A percentile compares a stretch with the other conserved stretches of the same genome.
These are phyloP conservation scores for Chitala chitala DNA, from an alignment of 2,113 vertebrate species.

Conservation along the genomic window DNA sequence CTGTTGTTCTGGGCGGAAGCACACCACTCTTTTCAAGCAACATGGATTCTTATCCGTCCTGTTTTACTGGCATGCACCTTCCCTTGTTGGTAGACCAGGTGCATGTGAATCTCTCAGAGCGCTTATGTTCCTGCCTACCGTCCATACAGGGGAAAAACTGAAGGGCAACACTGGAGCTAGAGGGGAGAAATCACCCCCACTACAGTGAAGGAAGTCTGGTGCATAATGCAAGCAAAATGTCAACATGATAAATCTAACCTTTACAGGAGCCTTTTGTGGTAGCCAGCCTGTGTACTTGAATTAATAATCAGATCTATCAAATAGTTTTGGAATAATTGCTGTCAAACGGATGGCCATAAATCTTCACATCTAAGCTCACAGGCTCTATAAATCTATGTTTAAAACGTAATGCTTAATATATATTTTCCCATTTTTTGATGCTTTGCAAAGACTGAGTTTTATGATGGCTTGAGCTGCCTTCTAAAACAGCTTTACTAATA, in stretches of 20 bases:
- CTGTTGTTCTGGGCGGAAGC: too few species aligned
- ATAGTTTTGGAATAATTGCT: conserved; percentile 61
- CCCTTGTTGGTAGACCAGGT: neutral
- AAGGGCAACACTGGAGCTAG: conserved; percentile 5
- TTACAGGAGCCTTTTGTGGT: conserved; percentile 51
- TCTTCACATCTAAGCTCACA: conserved; percentile 53
- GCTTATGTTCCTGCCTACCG: neutral
- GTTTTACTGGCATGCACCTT: neutral
- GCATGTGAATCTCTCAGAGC: neutral
- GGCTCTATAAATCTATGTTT: conserved; percentile 59
- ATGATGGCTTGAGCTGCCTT: conserved; percentile 17
- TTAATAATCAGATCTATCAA: conserved; percentile 70
- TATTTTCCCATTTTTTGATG: conserved; percentile 32
- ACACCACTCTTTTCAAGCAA: neutral
- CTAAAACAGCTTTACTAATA: conserved; percentile 18
- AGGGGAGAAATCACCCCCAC: conserved; percentile 8
- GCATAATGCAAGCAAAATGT: conserved; percentile 59
- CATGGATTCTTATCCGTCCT: neutral
- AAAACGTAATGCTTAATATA: conserved; percentile 54
- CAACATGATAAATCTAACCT: conserved; percentile 68
- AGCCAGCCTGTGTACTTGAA: conserved; percentile 59
- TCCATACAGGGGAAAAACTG: neutral
- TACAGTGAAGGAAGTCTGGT: conserved; percentile 36
- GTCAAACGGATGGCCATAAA: conserved; percentile 56
- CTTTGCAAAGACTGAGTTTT: conserved; percentile 12